phyloP scores from a whole-genome alignment of 2,113 vertebrate species.

The Sinosuthora webbiana region DNA sequence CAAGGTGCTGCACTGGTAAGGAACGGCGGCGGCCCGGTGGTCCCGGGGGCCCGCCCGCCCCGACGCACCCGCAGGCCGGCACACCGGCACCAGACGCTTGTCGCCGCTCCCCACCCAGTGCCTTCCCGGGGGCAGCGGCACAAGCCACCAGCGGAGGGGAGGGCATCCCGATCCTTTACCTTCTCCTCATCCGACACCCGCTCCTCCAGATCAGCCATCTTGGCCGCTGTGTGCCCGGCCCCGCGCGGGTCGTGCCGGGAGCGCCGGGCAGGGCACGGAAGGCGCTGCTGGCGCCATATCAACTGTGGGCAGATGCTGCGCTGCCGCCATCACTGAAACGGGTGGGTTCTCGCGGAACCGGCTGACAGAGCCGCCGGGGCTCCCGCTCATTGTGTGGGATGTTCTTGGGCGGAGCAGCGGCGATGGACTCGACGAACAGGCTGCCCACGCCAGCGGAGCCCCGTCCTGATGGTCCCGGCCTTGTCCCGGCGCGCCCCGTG shows the following conservation, averaged over 20 bases:
- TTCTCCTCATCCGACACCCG: slow-evolving; percentile 89
- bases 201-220: slow-evolving; percentile 91
- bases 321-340: not conserved
- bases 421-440: not conserved
- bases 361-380: too few species aligned
- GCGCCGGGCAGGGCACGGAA: not conserved
- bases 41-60: not conserved
- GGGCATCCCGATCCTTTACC: slow-evolving; percentile 71
- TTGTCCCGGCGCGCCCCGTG: not conserved
- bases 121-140: not conserved
- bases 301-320: not conserved
- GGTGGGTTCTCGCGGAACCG: not conserved
- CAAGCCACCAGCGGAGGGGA: fast-evolving
- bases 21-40: not conserved
- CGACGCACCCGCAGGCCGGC: too few species aligned
- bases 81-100: not conserved
- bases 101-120: not conserved
- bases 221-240: slow-evolving; percentile 74
- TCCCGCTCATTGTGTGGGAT: not conserved
- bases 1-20: too few species aligned
- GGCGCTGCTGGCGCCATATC: not conserved
- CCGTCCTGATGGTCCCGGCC: too few species aligned
- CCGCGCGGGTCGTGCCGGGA: slow-evolving; percentile 68
- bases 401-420: not conserved
- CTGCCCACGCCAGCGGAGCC: not conserved